Evolutionary conservation across 2,113 vertebrate genomes (phyloP), one percentile per base, ranked within the genome.

Genomic region (Tetrao urogallus): DNA sequence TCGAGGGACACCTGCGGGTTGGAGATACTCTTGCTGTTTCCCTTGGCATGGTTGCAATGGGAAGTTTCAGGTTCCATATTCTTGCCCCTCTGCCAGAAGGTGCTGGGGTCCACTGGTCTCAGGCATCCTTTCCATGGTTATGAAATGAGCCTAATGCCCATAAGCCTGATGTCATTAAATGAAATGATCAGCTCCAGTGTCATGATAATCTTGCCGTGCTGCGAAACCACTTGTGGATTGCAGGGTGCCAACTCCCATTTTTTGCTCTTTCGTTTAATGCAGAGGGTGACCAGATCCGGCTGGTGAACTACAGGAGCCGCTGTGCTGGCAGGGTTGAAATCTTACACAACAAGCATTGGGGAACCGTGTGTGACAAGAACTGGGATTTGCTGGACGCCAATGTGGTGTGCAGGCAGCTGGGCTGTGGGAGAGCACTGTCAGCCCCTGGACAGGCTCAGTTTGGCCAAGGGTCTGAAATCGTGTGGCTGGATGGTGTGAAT

Each of bases 301-400:
- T 98, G 10, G 61, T 27, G 4, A 95, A 69, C 8, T 92, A 92
- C 1, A 30, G 65, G 54, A 89, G 64, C 67, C 93, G 57, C 11
- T 98, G 97, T 0, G 40, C 95, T 3, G 97, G 97, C 9, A 91
- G 97, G 86, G 95, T 98, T 1, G 97, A 98, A 54, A 25, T 98
- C n/a, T 97, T 95, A 69, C 34, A 96, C 27, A 90, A 94, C 32
- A 88, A 87, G 27, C 86, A 90, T 13, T 98, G 97, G 97, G 97
- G 97, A 6, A 97, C 95, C 0, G 97, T 98, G 34, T 98, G 97
- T 2, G 96, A 80, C 0, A 92, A 94, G 1, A 67, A 18, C 81
- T 98, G 97, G 97, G 89, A 81, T 76, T 58, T 70, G 32, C 69
- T 75, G 1, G 96, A 94, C 0, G 97, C 95, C 3, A 30, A 82